Conservation (phyloP, 2,797 vertebrate genomes). For the Lacerta bilineata region DNA sequence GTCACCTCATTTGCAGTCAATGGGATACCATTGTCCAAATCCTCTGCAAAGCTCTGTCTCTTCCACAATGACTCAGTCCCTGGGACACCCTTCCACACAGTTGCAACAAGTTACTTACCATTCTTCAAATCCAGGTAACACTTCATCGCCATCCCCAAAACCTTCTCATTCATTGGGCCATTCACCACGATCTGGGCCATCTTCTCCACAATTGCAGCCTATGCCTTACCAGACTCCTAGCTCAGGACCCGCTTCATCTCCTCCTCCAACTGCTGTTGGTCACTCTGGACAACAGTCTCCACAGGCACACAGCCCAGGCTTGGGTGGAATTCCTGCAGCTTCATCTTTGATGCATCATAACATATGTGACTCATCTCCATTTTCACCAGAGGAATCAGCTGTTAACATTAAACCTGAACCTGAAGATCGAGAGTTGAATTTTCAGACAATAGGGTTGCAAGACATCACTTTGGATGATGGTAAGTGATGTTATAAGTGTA, state of each 20-base stretch:
- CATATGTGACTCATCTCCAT: conserved; percentile 85
- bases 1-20: conserved; percentile 85
- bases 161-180: conserved; percentile 85
- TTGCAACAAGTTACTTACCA: conserved; percentile 89
- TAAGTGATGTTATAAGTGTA: conserved; percentile 77
- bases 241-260: conserved; percentile 81
- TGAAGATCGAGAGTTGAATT: conserved; percentile 92
- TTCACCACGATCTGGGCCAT: conserved; percentile 91
- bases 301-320: conserved; percentile 85
- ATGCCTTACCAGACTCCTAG: conserved; percentile 93
- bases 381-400: conserved; percentile 85
- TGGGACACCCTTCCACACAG: conserved; percentile 86
- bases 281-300: conserved; percentile 84
- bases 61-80: conserved; percentile 81
- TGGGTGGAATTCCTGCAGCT: conserved; percentile 81
- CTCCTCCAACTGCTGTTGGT: conserved; percentile 85
- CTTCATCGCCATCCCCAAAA: conserved; percentile 89
- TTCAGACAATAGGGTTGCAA: conserved; percentile 95
- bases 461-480: conserved; percentile 99
- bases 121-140: conserved; percentile 85
- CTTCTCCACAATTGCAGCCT: conserved; percentile 92
- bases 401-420: conserved; percentile 94
- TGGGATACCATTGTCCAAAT: conserved; percentile 89
- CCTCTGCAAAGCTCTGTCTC: conserved; percentile 81
- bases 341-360: conserved; percentile 86